Evolutionary conservation across 1,140 invertebrate genomes (phyloP).

Genomic region (Bombus vancouverensis): DNA sequence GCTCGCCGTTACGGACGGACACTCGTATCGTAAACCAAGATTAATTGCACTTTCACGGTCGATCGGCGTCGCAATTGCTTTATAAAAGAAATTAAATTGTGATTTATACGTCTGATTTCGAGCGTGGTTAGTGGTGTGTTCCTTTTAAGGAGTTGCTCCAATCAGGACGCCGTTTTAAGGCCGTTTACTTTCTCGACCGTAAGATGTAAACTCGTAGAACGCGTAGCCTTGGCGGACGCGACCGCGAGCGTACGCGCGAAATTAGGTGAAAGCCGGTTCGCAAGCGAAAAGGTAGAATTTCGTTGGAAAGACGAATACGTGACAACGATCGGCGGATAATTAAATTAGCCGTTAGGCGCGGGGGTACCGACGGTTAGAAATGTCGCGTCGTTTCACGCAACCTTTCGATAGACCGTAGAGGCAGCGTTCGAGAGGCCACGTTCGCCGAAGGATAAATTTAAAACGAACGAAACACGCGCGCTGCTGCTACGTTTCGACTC

Average conservation of each 20-base stretch:
- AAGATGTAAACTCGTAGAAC: background rate
- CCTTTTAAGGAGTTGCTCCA: constrained; percentile 33
- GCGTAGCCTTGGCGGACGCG: constrained; percentile 1
- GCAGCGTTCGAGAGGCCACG: background rate
- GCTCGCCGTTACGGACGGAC: background rate
- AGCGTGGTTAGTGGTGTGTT: background rate
- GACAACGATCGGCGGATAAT: too few species aligned
- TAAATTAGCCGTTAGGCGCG: too few species aligned
- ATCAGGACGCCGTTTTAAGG: constrained; percentile 37
- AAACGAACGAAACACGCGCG: background rate
- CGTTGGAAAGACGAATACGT: too few species aligned
- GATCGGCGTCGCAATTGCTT: constrained; percentile 47
- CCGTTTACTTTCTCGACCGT: constrained; percentile 47
- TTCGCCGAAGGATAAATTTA: constrained; percentile 21
- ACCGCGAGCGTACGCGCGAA: background rate
- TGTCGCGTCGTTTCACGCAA: background rate
- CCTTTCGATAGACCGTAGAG: background rate
- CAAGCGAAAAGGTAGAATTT: background rate
- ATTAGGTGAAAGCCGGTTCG: constrained; percentile 29
- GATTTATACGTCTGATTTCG: constrained; percentile 53
- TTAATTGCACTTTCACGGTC: constrained; percentile 46
- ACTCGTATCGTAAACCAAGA: constrained; percentile 37
- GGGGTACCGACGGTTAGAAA: too few species aligned
- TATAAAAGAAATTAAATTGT: constrained; percentile 46
- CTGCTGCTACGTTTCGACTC: too few species aligned